Evolutionary conservation across 2,888 invertebrate genomes (phyloP).

Genomic region (Drosophila rubida): DNA sequence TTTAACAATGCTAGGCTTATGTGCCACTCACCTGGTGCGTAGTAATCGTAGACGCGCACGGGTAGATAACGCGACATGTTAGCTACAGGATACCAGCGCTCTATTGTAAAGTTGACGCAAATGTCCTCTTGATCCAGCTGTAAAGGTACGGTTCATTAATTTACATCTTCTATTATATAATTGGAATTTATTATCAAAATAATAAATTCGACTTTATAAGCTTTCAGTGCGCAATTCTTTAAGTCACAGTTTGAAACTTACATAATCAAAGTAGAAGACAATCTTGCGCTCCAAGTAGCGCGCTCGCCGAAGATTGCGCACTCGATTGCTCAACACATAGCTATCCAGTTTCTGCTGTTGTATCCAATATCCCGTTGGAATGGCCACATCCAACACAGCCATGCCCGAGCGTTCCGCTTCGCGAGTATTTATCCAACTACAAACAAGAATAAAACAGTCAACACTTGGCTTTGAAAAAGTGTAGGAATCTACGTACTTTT

Average conservation of each 20-base stretch:
- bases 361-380: conserved; percentile 96
- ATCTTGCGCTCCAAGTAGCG: conserved; percentile 93
- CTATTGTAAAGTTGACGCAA: conserved; percentile 96
- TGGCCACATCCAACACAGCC: conserved; percentile 93
- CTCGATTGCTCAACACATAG: conserved; percentile 92
- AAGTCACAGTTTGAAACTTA: conserved; percentile 86
- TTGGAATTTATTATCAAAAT: too few species aligned
- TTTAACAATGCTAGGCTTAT: not conserved
- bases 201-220: too few species aligned
- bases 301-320: conserved; percentile 93
- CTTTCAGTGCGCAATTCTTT: too few species aligned
- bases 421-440: conserved; percentile 91
- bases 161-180: too few species aligned
- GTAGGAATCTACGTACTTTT: conserved; percentile 87
- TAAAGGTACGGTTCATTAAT: not conserved
- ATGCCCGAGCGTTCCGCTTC: conserved; percentile 94
- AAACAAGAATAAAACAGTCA: not conserved
- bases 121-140: conserved; percentile 93
- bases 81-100: conserved; percentile 98
- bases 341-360: conserved; percentile 95
- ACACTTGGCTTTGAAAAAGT: not conserved
- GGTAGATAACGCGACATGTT: conserved; percentile 97
- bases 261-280: conserved; percentile 96
- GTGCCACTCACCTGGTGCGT: conserved; percentile 92
- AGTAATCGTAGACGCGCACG: conserved; percentile 96